Evolutionary conservation across 2,113 vertebrate species (phyloP), one percentile per base, ranked within the genome.

Genomic region (Tapirus terrestris): DNA sequence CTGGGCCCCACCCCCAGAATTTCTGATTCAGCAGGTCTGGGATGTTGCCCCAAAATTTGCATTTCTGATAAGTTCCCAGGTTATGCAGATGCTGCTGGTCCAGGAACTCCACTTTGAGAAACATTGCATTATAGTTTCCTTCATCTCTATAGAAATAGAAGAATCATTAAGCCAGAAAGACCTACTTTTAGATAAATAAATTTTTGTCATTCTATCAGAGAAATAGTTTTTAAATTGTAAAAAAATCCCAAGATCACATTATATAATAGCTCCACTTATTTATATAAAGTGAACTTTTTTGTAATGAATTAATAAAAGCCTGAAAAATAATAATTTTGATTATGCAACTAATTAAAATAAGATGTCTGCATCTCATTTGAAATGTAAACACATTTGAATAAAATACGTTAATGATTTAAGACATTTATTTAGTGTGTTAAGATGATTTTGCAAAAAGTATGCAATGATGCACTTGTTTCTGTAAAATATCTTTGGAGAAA

Each of bases 261-360:
- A 25, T 88, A 72, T 75, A 94, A 81, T 76, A n/a, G 18, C 23
- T 90, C 33, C 17, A 36, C 85, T 84, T 97, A 70, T 98, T 97
- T 83, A 63, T 45, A 48, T 29, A 76, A 70, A 77, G 23, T 72
- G 29, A 96, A 58, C 2, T 43, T 85, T 86, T 65, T 48, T 39
- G 27, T 98, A 98, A 97, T 94, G 65, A 98, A 93, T 98, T 51
- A 51, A 67, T 80, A 82, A 79, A 51, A 67, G 5, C 48, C 51
- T 82, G 16, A 39, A 87, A 72, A 87, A 68, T 98, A 97, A 95
- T 98, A 93, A 97, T 2, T 27, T 96, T 97, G 36, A 97, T 92
- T 94, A 65, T 96, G 96, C 97, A 95, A 27, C 12, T 67, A 65
- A 98, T 93, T 98, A 96, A 98, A 97, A 75, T 97, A 96, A 98